Percentiles rank a stretch among this genome's conserved stretches.
phyloP scores from a whole-genome alignment of 2,888 invertebrate genomes.

The Tenthredo distinguenda region DNA sequence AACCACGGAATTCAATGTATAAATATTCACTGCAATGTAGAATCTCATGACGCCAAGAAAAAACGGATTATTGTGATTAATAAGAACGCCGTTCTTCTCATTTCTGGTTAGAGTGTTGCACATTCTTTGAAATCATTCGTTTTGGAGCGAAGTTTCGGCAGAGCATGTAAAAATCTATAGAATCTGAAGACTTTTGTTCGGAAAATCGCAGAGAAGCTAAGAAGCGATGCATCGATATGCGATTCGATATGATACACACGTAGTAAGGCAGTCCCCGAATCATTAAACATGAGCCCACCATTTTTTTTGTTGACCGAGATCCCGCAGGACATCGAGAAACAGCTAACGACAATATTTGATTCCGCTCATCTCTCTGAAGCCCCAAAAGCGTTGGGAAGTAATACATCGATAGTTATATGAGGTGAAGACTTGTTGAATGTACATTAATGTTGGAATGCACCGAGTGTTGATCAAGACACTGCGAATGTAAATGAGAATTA shows the following conservation, averaged over 20 bases:
- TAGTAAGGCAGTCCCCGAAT: not conserved
- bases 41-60: too few species aligned
- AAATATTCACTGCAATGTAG: too few species aligned
- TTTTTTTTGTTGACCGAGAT: not conserved
- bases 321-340: not conserved
- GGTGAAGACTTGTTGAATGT: not conserved
- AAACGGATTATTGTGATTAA: not conserved
- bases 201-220: not conserved
- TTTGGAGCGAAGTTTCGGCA: not conserved
- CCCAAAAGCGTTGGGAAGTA: not conserved
- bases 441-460: not conserved
- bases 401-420: not conserved
- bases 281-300: not conserved
- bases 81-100: not conserved
- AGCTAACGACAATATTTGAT: not conserved
- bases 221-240: not conserved
- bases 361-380: not conserved
- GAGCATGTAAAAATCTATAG: not conserved
- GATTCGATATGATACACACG: not conserved
- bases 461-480: constrained; percentile 11
- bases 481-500: constrained; percentile 17
- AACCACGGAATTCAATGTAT: too few species aligned
- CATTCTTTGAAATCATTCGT: not conserved
- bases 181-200: not conserved
- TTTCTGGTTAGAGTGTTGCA: not conserved